Evolutionary conservation across 2,113 vertebrate species (phyloP), one percentile per base, ranked within the genome.

Genomic region (Zosterops borbonicus): DNA sequence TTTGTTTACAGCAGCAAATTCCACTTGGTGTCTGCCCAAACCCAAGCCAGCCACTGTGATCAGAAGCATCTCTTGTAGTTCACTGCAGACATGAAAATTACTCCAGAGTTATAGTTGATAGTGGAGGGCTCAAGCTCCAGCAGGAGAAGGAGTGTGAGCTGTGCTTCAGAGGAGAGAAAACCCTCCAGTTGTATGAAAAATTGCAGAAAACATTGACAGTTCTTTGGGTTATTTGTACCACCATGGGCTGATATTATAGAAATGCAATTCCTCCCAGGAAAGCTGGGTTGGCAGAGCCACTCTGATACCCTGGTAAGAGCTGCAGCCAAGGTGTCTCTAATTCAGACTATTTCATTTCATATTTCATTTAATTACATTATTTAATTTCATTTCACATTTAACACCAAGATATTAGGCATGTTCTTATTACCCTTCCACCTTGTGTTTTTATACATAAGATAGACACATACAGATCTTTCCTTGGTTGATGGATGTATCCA

Each of bases 11-110:
- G 44, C 46, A 85, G 37, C 24, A 49, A 73, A 59, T 85, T 44
- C 69, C 74, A 64, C 6, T 2, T 8, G 59, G 50, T 53, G n/a
- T 14, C 50, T 85, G 65, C 67, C 70, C 78, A 35, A 58, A 21
- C 16, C 44, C 35, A 41, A 47, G 9, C 1, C 1, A 8, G 4
- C 6, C 28, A 5, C 65, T 28, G 64, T 1, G 5, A 50, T 22
- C 29, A 82, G 65, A 5, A 42, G 56, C 65, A 55, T 70, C 82
- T 87, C 88, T 76, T 75, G 64, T n/a, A 63, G 28, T 11, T 58
- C 52, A 67, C 24, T 37, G 64, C 50, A 84, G 39, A 15, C 27
- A 22, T 3, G 56, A 60, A 80, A 73, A 67, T 7, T 41, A 44
- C 55, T 82, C 63, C 64, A 73, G 63, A 18, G 14, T 24, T 47